These are phyloP conservation scores for Acleris holmiana DNA, from an alignment of 2,888 invertebrate species.

Conservation along the genomic window DNA sequence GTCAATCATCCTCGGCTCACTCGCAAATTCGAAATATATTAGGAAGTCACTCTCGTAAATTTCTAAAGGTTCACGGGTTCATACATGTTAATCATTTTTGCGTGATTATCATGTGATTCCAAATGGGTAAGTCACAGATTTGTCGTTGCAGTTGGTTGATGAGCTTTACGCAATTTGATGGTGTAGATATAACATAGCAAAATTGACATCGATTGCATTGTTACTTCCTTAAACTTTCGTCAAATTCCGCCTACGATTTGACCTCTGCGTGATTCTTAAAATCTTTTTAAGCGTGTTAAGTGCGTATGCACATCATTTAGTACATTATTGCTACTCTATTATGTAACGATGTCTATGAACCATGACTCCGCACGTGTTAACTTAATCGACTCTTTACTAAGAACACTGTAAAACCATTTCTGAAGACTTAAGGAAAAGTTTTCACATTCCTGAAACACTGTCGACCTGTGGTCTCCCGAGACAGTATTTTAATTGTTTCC, in stretches of 20 bases:
- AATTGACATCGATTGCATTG: not conserved
- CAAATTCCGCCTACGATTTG: not conserved
- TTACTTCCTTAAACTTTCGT: slow-evolving; percentile 1
- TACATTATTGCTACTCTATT: slow-evolving; percentile 7
- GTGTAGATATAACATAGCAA: too few species aligned
- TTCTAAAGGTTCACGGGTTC: slow-evolving; percentile 17
- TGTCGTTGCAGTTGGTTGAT: not conserved
- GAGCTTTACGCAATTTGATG: not conserved
- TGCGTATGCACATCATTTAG: slow-evolving; percentile 23
- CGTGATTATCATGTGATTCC: too few species aligned
- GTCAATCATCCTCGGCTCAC: slow-evolving; percentile 45
- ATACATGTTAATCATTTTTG: slow-evolving; percentile 14
- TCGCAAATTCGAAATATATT: slow-evolving; percentile 37
- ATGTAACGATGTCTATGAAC: slow-evolving; percentile 27
- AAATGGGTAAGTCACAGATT: not conserved
- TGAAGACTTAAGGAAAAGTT: slow-evolving; percentile 19
- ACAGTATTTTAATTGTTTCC: slow-evolving; percentile 12
- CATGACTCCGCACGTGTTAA: slow-evolving; percentile 24
- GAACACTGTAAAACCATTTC: slow-evolving; percentile 2
- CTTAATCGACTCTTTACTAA: slow-evolving; percentile 6
- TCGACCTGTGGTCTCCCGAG: not conserved
- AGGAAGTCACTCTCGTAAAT: slow-evolving; percentile 22
- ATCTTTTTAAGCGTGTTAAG: slow-evolving; percentile 2
- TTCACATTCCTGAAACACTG: slow-evolving; percentile 1
- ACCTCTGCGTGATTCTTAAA: slow-evolving; percentile 11